Percentiles rank a stretch among this genome's conserved stretches.
Conservation (phyloP, 1,140 invertebrate genomes). For the Nomia melanderi region DNA sequence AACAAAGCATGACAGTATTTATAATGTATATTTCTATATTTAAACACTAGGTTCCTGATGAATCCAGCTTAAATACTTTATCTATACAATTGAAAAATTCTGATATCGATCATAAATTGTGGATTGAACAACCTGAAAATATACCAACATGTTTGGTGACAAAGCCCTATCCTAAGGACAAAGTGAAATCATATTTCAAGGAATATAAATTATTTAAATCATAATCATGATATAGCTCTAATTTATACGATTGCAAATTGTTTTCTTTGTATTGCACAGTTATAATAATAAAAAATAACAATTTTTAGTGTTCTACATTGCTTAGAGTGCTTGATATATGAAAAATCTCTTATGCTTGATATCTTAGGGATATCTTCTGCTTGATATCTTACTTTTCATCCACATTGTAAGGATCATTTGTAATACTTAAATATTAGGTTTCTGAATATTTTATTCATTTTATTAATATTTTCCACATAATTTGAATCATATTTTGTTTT, state of each 20-base stretch:
- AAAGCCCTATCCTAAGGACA: constrained; percentile 94
- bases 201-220: constrained; percentile 92
- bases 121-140: constrained; percentile 99
- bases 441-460: too few relatives aligned
- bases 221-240: not conserved
- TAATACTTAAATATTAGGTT: too few relatives aligned
- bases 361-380: too few relatives aligned
- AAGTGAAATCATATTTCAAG: constrained; percentile 92
- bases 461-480: too few relatives aligned
- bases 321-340: too few relatives aligned
- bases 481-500: not conserved
- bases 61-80: constrained; percentile 86
- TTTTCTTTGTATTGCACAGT: not conserved
- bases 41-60: constrained; percentile 86
- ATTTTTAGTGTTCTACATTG: not conserved
- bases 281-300: constrained; percentile 4
- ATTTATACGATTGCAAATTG: not conserved
- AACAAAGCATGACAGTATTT: constrained; percentile 25
- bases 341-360: too few relatives aligned
- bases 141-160: constrained; percentile 95
- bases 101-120: constrained; percentile 93
- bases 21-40: constrained; percentile 32
- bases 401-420: too few relatives aligned
- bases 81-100: constrained; percentile 86
- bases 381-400: too few relatives aligned